Base-by-base conservation (phyloP, 2,888 invertebrate species). In the Gisinianus flammeolus region DNA sequence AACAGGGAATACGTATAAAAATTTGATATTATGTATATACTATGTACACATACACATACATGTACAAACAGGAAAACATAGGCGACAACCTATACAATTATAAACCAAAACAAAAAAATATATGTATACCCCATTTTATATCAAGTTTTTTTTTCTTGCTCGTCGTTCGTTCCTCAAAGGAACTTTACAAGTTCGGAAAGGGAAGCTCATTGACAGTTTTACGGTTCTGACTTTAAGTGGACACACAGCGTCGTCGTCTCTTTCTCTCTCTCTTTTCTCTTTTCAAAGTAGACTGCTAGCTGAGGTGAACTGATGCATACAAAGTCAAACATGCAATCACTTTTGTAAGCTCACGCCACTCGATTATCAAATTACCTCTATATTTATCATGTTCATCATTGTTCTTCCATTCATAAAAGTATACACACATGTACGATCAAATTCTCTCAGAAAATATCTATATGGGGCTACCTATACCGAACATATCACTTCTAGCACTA, bases 321-420 rank as follows among this genome's bases (percentile, higher is more conserved):
- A 58, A 28, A 66, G 66, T 66, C 30, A 66, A 31, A 66, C 66
- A 66, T 66, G 66, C 66, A 66, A 66, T 28, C 66, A 66, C 66
- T 62, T 31, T 73, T 73, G 58, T 73, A 24, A 28, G 31, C 72
- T 62, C 62, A 73, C 62, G 72, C 72, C 62, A 73, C 28, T 58
- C 72, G 33, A 56, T 73, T 73, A 73, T 73, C 72, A 73, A 73
- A 73, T 73, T 73, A 73, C 72, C 72, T 73, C 22, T 58, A 62
- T 73, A 26, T 10, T n/a, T 1, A n/a, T 10, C 22, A 58, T 24
- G 8, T 58, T 24, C 56, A 10, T 58, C 56, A 58, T 58, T 58
- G 56, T 58, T 58, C 56, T 58, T 58, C 24, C 56, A 58, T 58
- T 44, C 8, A n/a, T n/a, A n/a, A n/a, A n/a, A n/a, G n/a, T n/a